phyloP scores from a whole-genome alignment of 1,140 invertebrate genomes.

The Portunus trituberculatus region DNA sequence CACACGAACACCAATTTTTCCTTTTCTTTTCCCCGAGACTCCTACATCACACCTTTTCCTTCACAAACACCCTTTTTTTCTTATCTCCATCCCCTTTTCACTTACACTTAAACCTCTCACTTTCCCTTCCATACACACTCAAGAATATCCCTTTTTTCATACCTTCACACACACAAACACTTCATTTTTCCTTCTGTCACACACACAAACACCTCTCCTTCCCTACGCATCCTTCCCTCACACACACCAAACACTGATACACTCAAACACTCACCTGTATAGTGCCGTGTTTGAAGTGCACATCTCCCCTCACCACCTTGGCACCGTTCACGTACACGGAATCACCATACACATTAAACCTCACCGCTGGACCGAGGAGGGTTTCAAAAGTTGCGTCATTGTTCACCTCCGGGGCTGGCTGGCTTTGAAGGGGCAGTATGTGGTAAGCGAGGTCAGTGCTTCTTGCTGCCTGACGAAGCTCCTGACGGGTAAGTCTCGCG shows the following conservation, averaged over 20 bases:
- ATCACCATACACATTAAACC: slow-evolving; percentile 72
- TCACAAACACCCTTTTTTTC: too few relatives aligned
- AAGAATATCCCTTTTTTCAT: neutral
- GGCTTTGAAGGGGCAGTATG: slow-evolving; percentile 68
- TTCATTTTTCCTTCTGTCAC: neutral
- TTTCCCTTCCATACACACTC: neutral
- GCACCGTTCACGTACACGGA: slow-evolving; percentile 68
- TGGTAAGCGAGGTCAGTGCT: slow-evolving; percentile 71
- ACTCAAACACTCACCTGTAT: slow-evolving; percentile 66
- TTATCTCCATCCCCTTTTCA: too few relatives aligned
- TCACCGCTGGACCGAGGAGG: slow-evolving; percentile 57
- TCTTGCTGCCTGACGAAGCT: slow-evolving; percentile 61
- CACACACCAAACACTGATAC: neutral
- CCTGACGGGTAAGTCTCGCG: slow-evolving; percentile 49
- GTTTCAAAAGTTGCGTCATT: slow-evolving; percentile 73
- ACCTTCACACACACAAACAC: too few relatives aligned
- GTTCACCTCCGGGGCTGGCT: slow-evolving; percentile 63
- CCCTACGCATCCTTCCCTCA: neutral
- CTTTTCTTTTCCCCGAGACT: too few relatives aligned
- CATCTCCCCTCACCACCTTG: slow-evolving; percentile 48
- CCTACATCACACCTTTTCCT: too few relatives aligned
- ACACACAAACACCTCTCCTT: too few relatives aligned
- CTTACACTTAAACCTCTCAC: neutral
- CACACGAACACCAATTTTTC: too few relatives aligned
- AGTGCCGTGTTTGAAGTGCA: slow-evolving; percentile 63